These are phyloP conservation scores for Tetranychus urticae DNA, from an alignment of 1,140 invertebrate genomes.

Conservation along the genomic window DNA sequence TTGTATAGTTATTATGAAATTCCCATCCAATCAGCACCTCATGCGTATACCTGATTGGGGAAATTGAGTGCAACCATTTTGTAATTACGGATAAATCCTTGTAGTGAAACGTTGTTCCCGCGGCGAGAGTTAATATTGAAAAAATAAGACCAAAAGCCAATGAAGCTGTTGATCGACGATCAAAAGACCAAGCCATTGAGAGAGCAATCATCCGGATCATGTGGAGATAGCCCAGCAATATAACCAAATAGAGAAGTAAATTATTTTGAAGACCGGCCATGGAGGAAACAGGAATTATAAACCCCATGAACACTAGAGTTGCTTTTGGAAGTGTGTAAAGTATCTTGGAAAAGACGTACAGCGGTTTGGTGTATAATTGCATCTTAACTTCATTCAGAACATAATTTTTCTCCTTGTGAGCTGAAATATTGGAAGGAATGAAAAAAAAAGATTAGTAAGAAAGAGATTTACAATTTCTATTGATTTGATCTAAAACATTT, in stretches of 20 bases:
- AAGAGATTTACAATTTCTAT: background rate
- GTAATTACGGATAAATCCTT: slow-evolving; percentile 39
- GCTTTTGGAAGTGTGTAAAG: slow-evolving; percentile 34
- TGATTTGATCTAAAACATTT: background rate
- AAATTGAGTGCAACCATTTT: slow-evolving; percentile 38
- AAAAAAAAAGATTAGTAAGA: background rate
- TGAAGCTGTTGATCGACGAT: slow-evolving; percentile 1
- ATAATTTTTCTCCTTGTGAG: slow-evolving; percentile 35
- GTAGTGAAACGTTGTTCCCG: slow-evolving; percentile 43
- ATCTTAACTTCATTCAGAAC: slow-evolving; percentile 52
- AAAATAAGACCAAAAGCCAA: slow-evolving; percentile 28
- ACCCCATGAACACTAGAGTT: slow-evolving; percentile 43
- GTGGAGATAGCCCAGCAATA: slow-evolving; percentile 50
- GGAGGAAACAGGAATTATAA: slow-evolving; percentile 58
- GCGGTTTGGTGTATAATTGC: slow-evolving; percentile 45
- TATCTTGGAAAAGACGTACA: slow-evolving; percentile 47
- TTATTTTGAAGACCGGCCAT: slow-evolving; percentile 49
- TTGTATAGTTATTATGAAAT: slow-evolving; percentile 10
- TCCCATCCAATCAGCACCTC: slow-evolving; percentile 27
- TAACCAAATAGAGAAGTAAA: slow-evolving; percentile 45
- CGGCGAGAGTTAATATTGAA: slow-evolving; percentile 33
- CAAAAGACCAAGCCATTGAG: slow-evolving; percentile 36
- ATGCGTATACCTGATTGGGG: slow-evolving; percentile 46
- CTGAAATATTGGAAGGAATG: slow-evolving; percentile 14
- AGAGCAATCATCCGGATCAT: slow-evolving; percentile 41